These are phyloP conservation scores for Strix uralensis DNA, from an alignment of 2,113 vertebrate genomes.

Conservation along the genomic window DNA sequence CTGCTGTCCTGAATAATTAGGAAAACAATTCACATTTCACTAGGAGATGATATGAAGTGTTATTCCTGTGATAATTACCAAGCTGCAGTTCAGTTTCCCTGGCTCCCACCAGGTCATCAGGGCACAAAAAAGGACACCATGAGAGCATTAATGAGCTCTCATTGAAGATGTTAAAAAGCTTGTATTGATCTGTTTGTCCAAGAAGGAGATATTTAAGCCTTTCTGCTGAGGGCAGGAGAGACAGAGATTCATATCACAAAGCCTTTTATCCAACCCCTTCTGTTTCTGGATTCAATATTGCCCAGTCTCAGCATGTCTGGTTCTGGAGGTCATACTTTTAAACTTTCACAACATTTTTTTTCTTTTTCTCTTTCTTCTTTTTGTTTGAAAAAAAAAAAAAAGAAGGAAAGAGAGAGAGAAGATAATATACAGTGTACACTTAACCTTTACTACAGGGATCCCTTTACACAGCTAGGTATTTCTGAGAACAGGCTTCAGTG, in stretches of 20 bases:
- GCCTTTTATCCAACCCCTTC: conserved; percentile 87
- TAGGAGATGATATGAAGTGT: conserved; percentile 75
- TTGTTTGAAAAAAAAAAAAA: neutral
- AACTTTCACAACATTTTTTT: conserved; percentile 32
- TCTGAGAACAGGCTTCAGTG: conserved; percentile 28
- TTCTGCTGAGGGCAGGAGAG: conserved; percentile 87
- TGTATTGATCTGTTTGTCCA: conserved; percentile 98
- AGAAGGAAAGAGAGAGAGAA: neutral
- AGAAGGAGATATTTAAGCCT: conserved; percentile 94
- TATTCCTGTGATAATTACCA: conserved; percentile 81
- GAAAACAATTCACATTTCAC: conserved; percentile 78
- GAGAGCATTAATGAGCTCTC: conserved; percentile 92
- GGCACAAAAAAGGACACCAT: conserved; percentile 85
- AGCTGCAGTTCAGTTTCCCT: conserved; percentile 81
- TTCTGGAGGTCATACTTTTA: conserved; percentile 84
- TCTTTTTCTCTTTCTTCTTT: neutral
- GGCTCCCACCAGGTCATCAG: conserved; percentile 86
- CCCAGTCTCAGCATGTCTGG: conserved; percentile 81
- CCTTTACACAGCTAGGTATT: conserved; percentile 31
- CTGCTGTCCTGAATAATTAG: conserved; percentile 81
- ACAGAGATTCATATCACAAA: conserved; percentile 89
- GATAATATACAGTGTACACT: conserved; percentile 42
- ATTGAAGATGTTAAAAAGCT: conserved; percentile 93
- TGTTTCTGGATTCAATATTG: conserved; percentile 82
- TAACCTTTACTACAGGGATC: conserved; percentile 61